phyloP scores from a whole-genome alignment of 1,140 invertebrate genomes.

The Batillaria attramentaria region DNA sequence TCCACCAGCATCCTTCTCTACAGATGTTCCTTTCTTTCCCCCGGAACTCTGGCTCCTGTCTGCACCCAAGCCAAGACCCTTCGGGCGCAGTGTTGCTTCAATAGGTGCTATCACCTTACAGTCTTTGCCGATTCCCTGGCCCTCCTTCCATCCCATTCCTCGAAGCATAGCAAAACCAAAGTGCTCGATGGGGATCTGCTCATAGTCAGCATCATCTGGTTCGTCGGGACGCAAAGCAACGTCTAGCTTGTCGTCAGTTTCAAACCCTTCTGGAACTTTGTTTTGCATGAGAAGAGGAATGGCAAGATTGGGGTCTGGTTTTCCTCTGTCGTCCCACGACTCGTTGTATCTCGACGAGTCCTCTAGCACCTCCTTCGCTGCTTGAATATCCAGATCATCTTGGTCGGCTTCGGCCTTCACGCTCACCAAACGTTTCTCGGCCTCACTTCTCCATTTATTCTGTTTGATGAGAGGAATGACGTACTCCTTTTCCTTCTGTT shows the following conservation, averaged over 20 bases:
- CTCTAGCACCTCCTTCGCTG: constrained; percentile 68
- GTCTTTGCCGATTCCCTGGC: constrained; percentile 79
- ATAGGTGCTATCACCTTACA: constrained; percentile 74
- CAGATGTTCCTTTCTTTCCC: constrained; percentile 41
- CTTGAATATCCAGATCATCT: constrained; percentile 59
- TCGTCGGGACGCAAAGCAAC: constrained; percentile 71
- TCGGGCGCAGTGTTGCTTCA: constrained; percentile 82
- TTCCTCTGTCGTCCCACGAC: constrained; percentile 59
- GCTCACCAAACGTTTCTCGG: constrained; percentile 32
- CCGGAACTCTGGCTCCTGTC: constrained; percentile 67
- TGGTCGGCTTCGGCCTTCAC: not conserved
- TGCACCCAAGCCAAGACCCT: constrained; percentile 93
- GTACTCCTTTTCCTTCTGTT: constrained; percentile 63
- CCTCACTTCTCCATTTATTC: constrained; percentile 52
- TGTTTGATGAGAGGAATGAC: constrained; percentile 73
- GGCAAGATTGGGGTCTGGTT: constrained; percentile 49
- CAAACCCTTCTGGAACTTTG: constrained; percentile 73
- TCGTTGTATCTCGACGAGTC: constrained; percentile 63
- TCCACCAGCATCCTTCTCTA: constrained; percentile 35
- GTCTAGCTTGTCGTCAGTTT: constrained; percentile 73
- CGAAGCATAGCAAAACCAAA: constrained; percentile 93
- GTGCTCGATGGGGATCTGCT: constrained; percentile 87
- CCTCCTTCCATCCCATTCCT: constrained; percentile 94
- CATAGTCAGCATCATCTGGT: constrained; percentile 81
- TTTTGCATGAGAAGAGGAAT: constrained; percentile 74